phyloP scores from a whole-genome alignment of 1,140 invertebrate genomes.

The Theocolax elegans region DNA sequence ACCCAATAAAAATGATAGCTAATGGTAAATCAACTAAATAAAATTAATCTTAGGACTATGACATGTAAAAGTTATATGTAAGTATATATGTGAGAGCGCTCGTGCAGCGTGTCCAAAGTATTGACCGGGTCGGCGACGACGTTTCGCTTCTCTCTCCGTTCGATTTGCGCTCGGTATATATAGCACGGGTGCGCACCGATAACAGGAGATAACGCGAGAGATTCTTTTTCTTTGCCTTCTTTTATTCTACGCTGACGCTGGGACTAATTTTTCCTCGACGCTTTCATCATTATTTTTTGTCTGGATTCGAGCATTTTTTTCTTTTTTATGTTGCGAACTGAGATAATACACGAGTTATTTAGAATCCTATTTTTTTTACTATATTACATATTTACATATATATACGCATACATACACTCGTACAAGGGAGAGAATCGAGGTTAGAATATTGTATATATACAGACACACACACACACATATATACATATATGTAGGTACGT shows the following conservation, averaged over 20 bases:
- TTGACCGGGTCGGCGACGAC: conserved; percentile 12
- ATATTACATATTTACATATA: too few relatives aligned
- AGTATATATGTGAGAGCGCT: too few relatives aligned
- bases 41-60: too few relatives aligned
- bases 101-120: conserved; percentile 20
- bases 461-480: too few relatives aligned
- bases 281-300: neutral
- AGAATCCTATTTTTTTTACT: conserved; percentile 3
- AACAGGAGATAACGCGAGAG: conserved; percentile 30
- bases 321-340: neutral
- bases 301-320: neutral
- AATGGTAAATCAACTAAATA: too few relatives aligned
- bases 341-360: neutral
- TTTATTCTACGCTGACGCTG: neutral
- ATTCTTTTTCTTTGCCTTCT: neutral
- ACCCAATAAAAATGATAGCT: too few relatives aligned
- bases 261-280: neutral
- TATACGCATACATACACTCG: too few relatives aligned
- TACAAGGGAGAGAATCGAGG: too few relatives aligned
- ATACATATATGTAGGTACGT: neutral
- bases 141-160: neutral
- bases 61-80: too few relatives aligned
- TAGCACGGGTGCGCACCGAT: too few relatives aligned
- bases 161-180: too few relatives aligned
- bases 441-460: too few relatives aligned